Evolutionary conservation across 2,797 vertebrate species (phyloP).

Genomic region (Taeniopygia guttata): DNA sequence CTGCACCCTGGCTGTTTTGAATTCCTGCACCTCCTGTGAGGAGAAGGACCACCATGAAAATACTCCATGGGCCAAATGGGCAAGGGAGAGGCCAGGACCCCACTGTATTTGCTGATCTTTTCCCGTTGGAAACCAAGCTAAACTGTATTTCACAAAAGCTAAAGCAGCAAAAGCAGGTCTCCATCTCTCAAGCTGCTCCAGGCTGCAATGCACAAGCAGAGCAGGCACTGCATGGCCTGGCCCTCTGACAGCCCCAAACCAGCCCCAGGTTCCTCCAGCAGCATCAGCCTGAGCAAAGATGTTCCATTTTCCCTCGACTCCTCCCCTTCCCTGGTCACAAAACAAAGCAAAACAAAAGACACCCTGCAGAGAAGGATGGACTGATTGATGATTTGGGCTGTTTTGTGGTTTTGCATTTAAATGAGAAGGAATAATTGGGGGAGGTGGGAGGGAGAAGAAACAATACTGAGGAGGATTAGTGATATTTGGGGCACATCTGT

Average conservation of each 20-base stretch:
- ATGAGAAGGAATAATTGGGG: constrained; percentile 23
- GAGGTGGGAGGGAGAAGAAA: background rate
- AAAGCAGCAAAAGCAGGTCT: background rate
- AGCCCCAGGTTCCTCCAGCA: background rate
- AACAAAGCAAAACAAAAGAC: constrained; percentile 26
- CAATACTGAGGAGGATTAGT: constrained; percentile 42
- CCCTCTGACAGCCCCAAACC: background rate
- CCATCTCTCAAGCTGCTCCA: background rate
- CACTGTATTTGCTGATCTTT: background rate
- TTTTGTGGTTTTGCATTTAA: constrained; percentile 13
- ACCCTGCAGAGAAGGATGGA: background rate
- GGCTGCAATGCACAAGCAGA: background rate
- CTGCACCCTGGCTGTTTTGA: background rate
- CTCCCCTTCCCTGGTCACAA: background rate
- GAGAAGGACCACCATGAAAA: background rate
- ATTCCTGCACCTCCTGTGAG: background rate
- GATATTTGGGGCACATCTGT: constrained; percentile 67
- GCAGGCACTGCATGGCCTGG: background rate
- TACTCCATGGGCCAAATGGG: background rate
- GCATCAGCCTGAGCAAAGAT: background rate
- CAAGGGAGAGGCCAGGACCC: background rate
- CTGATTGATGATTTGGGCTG: background rate
- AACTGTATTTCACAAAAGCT: background rate
- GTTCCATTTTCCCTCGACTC: background rate
- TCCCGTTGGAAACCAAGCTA: background rate